These are phyloP conservation scores for Corvus cornix DNA, from an alignment of 2,113 vertebrate genomes.

Conservation along the genomic window DNA sequence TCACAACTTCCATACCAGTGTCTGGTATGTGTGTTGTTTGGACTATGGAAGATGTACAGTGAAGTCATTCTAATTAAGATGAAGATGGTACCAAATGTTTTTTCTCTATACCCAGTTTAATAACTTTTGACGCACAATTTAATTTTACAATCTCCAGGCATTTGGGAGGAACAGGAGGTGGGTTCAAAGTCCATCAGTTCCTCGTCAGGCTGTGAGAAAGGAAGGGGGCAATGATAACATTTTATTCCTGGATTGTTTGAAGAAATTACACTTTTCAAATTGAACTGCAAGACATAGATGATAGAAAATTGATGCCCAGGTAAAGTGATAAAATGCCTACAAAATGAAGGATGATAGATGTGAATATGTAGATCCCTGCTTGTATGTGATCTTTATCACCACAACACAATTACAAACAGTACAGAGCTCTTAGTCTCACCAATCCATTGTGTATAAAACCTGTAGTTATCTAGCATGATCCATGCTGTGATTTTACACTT, in stretches of 20 bases:
- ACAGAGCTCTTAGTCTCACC: background rate
- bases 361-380: background rate
- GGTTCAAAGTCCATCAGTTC: background rate
- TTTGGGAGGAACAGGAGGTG: background rate
- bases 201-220: background rate
- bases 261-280: constrained; percentile 24
- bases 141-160: background rate
- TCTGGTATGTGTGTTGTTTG: background rate
- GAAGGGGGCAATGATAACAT: background rate
- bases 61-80: background rate
- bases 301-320: background rate
- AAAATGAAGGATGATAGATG: background rate
- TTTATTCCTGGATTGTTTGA: background rate
- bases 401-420: background rate
- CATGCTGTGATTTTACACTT: background rate
- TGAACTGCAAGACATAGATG: background rate
- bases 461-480: background rate
- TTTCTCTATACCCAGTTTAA: background rate
- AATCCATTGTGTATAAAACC: background rate
- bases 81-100: background rate
- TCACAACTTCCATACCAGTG: background rate
- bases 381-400: background rate
- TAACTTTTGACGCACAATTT: background rate
- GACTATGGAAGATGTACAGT: background rate
- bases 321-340: background rate